Conservation (phyloP, 2,797 vertebrate genomes). For the Eremophila alpestris region DNA sequence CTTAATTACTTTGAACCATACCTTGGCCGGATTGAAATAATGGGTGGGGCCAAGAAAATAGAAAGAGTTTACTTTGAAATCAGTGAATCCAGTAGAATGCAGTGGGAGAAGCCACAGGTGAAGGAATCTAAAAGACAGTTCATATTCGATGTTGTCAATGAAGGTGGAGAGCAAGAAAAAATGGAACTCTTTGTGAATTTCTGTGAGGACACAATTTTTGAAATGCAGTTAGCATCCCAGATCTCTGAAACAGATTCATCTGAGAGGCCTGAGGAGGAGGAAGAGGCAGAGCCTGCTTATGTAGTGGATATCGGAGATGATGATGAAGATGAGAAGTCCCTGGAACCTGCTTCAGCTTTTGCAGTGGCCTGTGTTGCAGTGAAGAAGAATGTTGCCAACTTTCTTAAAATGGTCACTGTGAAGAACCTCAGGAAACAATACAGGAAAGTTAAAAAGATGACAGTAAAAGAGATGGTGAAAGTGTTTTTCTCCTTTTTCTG, state of each 20-base stretch:
- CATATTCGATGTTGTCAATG: slow-evolving; percentile 98
- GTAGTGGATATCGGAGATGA: slow-evolving; percentile 79
- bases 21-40: slow-evolving; percentile 96
- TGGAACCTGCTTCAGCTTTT: slow-evolving; percentile 91
- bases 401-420: slow-evolving; percentile 85
- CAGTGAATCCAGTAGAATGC: slow-evolving; percentile 95
- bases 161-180: slow-evolving; percentile 97
- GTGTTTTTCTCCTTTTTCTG: slow-evolving; percentile 93
- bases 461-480: slow-evolving; percentile 86
- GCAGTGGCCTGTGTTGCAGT: slow-evolving; percentile 86
- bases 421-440: slow-evolving; percentile 89
- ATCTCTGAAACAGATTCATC: slow-evolving; percentile 92
- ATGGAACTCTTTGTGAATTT: slow-evolving; percentile 99
- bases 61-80: slow-evolving; percentile 99
- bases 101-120: slow-evolving; percentile 99
- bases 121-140: slow-evolving; percentile 98
- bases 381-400: slow-evolving; percentile 83
- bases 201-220: slow-evolving; percentile 98
- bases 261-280: slow-evolving; percentile 88
- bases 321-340: slow-evolving; percentile 75
- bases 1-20: slow-evolving; percentile 97
- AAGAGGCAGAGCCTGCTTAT: slow-evolving; percentile 74
- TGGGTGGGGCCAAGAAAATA: slow-evolving; percentile 97
- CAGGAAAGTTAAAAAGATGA: slow-evolving; percentile 91
- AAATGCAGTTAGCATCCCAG: slow-evolving; percentile 97